phyloP scores from a whole-genome alignment of 2,797 vertebrate genomes.

The Poeciliopsis paucimaculata region DNA sequence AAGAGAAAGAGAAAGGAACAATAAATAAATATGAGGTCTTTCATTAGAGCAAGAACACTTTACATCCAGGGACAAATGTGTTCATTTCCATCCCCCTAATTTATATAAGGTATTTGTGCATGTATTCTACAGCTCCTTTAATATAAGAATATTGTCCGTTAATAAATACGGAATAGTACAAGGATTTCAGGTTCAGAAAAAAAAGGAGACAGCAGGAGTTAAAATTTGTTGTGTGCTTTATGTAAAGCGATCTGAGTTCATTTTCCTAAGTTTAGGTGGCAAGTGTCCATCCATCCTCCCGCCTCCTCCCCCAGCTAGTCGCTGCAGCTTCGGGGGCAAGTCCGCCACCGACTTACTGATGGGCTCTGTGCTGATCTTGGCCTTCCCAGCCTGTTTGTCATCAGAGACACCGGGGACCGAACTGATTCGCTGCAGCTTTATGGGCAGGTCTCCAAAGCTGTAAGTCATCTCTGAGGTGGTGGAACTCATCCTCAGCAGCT shows the following conservation, averaged over 20 bases:
- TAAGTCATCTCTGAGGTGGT: slow-evolving; percentile 99
- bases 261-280: slow-evolving; percentile 97
- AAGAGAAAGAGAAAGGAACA: slow-evolving; percentile 50
- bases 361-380: slow-evolving; percentile 90
- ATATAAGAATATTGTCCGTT: slow-evolving; percentile 80
- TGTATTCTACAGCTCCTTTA: slow-evolving; percentile 73
- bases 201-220: slow-evolving; percentile 53
- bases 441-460: slow-evolving; percentile 95
- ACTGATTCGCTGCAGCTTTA: slow-evolving; percentile 99
- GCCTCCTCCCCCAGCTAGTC: slow-evolving; percentile 87
- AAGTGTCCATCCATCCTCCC: slow-evolving; percentile 95
- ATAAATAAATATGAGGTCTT: slow-evolving; percentile 69
- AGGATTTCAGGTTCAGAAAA: slow-evolving; percentile 48
- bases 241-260: slow-evolving; percentile 99
- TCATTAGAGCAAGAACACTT: slow-evolving; percentile 78
- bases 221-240: slow-evolving; percentile 78
- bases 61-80: slow-evolving; percentile 80
- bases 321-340: slow-evolving; percentile 97
- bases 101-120: slow-evolving; percentile 76
- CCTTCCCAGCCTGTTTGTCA: slow-evolving; percentile 90
- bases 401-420: slow-evolving; percentile 97
- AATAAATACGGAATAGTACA: slow-evolving; percentile 77
- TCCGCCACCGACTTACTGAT: slow-evolving; percentile 98
- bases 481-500: slow-evolving; percentile 97
- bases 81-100: slow-evolving; percentile 75